Percentiles rank a stretch among this genome's conserved stretches.
Conservation (phyloP, 1,140 invertebrate species). For the Contarinia nasturtii region DNA sequence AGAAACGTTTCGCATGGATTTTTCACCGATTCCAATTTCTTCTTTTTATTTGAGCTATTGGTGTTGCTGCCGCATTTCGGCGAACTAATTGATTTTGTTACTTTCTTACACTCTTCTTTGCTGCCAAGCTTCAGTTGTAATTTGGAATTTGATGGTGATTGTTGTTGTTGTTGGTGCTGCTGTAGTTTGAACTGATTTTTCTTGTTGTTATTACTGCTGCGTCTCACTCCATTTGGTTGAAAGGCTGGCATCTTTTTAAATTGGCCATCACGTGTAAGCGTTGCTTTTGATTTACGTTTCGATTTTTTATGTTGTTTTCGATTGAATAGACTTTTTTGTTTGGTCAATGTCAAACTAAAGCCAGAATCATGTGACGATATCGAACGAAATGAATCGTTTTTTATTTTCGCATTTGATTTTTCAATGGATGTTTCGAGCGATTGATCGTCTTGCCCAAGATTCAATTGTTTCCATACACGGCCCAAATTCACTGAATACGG, state of each 20-base stretch:
- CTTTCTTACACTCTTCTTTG: not conserved
- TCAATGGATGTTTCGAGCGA: not conserved
- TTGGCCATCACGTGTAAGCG: conserved; percentile 35
- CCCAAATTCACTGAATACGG: conserved; percentile 31
- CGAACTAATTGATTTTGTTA: not conserved
- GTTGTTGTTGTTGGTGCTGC: not conserved
- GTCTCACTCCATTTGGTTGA: conserved; percentile 15
- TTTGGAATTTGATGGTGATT: no score
- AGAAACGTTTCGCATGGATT: no score
- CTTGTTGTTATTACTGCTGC: no score
- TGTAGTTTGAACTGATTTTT: conserved; percentile 8
- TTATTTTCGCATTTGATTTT: conserved; percentile 14
- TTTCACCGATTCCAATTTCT: not conserved
- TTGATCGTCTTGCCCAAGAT: conserved; percentile 4
- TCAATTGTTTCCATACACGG: conserved; percentile 27
- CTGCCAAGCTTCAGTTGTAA: no score
- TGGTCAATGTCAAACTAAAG: conserved; percentile 18
- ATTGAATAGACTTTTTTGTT: conserved; percentile 15
- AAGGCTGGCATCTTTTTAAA: conserved; percentile 32
- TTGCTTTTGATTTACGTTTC: conserved; percentile 25
- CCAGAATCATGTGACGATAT: conserved; percentile 10
- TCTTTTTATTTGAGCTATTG: not conserved
- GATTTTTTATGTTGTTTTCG: conserved; percentile 13
- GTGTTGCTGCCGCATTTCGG: no score
- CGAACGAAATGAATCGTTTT: conserved; percentile 8